Evolutionary conservation across 2,888 invertebrate species (phyloP).

Genomic region (Polia nebulosa): DNA sequence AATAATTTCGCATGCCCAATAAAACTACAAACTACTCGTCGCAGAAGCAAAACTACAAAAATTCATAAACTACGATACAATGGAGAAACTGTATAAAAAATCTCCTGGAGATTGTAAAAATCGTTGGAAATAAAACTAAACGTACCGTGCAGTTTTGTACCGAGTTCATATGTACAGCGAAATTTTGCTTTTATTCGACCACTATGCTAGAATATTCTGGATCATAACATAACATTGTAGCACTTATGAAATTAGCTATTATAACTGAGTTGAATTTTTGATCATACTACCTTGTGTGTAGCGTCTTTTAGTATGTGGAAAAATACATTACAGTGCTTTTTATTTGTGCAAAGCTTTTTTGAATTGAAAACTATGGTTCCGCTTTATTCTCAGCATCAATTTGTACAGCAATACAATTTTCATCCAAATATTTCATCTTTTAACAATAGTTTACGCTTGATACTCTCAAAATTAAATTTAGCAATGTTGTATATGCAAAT

Average conservation of each 20-base stretch:
- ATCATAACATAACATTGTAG: slow-evolving; percentile 45
- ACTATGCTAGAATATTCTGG: slow-evolving; percentile 22
- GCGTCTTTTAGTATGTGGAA: slow-evolving; percentile 4
- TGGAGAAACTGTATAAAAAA: slow-evolving; percentile 48
- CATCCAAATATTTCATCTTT: slow-evolving; percentile 2
- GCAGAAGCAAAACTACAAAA: slow-evolving; percentile 10
- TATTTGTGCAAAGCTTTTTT: slow-evolving; percentile 4
- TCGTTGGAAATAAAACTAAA: slow-evolving; percentile 57
- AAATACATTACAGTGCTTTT: background rate
- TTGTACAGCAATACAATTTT: slow-evolving; percentile 16
- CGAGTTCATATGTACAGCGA: slow-evolving; percentile 21
- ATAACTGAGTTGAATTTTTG: slow-evolving; percentile 38
- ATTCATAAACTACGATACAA: slow-evolving; percentile 40
- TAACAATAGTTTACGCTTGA: background rate
- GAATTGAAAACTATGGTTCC: background rate
- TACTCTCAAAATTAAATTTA: slow-evolving; percentile 1
- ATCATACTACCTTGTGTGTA: slow-evolving; percentile 13
- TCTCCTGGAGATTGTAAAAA: slow-evolving; percentile 41
- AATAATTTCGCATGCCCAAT: slow-evolving; percentile 29
- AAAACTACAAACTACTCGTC: slow-evolving; percentile 20
- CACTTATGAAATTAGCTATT: slow-evolving; percentile 53
- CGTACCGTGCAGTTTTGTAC: slow-evolving; percentile 50
- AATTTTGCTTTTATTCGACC: slow-evolving; percentile 31
- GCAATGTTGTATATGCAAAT: slow-evolving; percentile 3
- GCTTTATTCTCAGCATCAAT: background rate